phyloP scores from a whole-genome alignment of 1,140 invertebrate species.

The Apis cerana region DNA sequence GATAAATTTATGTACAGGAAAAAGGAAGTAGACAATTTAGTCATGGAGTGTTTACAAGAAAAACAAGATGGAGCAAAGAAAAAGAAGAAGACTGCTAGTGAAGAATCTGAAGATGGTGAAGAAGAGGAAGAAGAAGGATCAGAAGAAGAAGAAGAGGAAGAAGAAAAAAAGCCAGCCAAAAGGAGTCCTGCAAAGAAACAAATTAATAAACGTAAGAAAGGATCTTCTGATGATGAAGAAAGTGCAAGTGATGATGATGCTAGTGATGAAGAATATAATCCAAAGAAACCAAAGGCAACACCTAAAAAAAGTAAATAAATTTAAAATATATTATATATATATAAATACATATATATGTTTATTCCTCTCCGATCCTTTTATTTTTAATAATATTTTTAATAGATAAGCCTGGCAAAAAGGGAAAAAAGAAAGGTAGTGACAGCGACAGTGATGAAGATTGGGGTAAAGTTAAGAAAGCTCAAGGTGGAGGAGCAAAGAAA shows the following conservation, averaged over 20 bases:
- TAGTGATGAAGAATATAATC: constrained; percentile 86
- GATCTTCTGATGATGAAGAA: constrained; percentile 83
- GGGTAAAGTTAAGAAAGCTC: constrained; percentile 84
- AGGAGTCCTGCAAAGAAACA: constrained; percentile 80
- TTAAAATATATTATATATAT: no score
- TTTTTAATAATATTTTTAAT: neutral
- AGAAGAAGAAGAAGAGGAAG: constrained; percentile 83
- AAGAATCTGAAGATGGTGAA: constrained; percentile 84
- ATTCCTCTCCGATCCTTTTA: neutral
- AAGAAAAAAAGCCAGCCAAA: constrained; percentile 85
- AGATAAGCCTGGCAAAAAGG: constrained; percentile 81
- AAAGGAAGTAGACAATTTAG: constrained; percentile 91
- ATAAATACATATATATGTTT: neutral
- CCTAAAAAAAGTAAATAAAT: constrained; percentile 75
- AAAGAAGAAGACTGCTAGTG: constrained; percentile 81
- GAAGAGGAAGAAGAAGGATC: constrained; percentile 83
- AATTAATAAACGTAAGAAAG: constrained; percentile 82
- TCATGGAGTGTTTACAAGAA: constrained; percentile 88
- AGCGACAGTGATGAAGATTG: constrained; percentile 90
- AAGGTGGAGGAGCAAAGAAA: constrained; percentile 79
- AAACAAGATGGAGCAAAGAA: constrained; percentile 82
- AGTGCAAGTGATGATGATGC: constrained; percentile 84
- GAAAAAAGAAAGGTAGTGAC: constrained; percentile 88
- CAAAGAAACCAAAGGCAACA: constrained; percentile 82
- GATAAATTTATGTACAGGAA: constrained; percentile 82